Conservation (phyloP, 2,888 invertebrate genomes). For the Hesperia comma region DNA sequence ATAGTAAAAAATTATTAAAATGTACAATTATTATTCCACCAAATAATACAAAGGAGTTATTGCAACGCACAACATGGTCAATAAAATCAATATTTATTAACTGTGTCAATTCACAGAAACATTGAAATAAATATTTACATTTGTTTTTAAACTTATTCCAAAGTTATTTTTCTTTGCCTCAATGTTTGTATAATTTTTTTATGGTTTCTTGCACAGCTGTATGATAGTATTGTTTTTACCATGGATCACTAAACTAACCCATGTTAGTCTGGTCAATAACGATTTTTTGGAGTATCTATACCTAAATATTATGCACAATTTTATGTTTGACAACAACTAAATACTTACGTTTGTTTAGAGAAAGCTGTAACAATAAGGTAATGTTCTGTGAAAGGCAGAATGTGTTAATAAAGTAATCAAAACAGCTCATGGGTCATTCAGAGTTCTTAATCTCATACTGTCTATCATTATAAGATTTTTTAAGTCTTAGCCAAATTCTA, state of each 20-base stretch:
- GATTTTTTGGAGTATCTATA: not conserved
- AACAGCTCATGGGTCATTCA: too few relatives aligned
- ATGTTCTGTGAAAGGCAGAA: not conserved
- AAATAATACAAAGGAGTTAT: not conserved
- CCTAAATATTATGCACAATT: conserved; percentile 7
- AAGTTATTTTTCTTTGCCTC: too few relatives aligned
- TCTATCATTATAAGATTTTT: too few relatives aligned
- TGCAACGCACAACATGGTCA: conserved; percentile 2
- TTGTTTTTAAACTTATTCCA: too few relatives aligned
- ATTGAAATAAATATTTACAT: not conserved
- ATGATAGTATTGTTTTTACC: too few relatives aligned
- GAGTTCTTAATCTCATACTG: too few relatives aligned
- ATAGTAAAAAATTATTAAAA: not conserved
- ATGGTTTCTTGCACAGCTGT: too few relatives aligned
- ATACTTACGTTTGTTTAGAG: conserved; percentile 1
- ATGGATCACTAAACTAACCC: conserved; percentile 5
- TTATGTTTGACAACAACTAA: not conserved
- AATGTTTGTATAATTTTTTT: not conserved
- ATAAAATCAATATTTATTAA: not conserved
- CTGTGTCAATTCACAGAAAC: too few relatives aligned
- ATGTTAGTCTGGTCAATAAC: conserved; percentile 14
- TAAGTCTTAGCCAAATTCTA: too few relatives aligned
- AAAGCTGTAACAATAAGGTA: not conserved
- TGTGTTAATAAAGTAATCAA: too few relatives aligned
- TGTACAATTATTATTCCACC: not conserved